A percentile compares a stretch with the other conserved stretches of the same genome.
These are phyloP conservation scores for Chironomus tentans DNA, from an alignment of 2,888 invertebrate genomes.

Conservation along the genomic window DNA sequence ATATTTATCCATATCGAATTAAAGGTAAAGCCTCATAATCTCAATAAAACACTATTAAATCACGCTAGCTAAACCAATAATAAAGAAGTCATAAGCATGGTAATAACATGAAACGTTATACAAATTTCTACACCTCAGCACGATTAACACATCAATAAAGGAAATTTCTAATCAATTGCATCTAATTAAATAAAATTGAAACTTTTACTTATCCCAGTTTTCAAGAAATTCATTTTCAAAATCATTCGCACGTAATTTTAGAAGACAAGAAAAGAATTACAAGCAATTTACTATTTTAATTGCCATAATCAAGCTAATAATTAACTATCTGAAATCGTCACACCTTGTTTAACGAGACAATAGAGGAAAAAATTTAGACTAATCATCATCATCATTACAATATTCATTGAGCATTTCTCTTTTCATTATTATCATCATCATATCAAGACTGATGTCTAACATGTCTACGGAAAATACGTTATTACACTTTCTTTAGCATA, in stretches of 20 bases:
- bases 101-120: too few species aligned
- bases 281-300: neutral
- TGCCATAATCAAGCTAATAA: neutral
- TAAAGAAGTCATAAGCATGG: too few species aligned
- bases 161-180: neutral
- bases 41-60: too few species aligned
- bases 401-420: too few species aligned
- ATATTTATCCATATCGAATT: too few species aligned
- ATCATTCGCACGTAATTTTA: neutral
- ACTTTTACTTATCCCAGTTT: too few species aligned
- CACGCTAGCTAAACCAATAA: too few species aligned
- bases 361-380: neutral
- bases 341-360: neutral
- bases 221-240: neutral
- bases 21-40: too few species aligned
- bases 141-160: too few species aligned
- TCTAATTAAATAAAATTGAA: too few species aligned
- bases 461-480: neutral
- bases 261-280: neutral
- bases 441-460: neutral
- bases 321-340: neutral
- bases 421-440: too few species aligned
- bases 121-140: too few species aligned
- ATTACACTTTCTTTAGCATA: slow-evolving; percentile 21
- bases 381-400: neutral